phyloP scores from a whole-genome alignment of 2,888 invertebrate genomes.

The Ecdyonurus torrentis region DNA sequence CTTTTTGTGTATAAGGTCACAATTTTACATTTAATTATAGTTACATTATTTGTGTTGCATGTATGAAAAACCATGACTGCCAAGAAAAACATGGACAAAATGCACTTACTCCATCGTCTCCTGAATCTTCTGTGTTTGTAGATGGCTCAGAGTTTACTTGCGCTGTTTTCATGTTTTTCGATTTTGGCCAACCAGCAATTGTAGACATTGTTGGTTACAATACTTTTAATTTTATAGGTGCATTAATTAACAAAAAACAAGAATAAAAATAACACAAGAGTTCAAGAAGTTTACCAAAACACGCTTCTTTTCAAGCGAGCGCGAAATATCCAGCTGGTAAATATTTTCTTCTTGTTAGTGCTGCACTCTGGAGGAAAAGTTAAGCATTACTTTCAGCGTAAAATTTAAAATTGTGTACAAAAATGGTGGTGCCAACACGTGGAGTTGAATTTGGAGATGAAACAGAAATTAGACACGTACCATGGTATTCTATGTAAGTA shows the following conservation, averaged over 20 bases:
- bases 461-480: background rate
- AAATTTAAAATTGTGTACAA: background rate
- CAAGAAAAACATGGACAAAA: no score
- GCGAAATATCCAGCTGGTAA: background rate
- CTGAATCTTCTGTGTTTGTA: conserved; percentile 34
- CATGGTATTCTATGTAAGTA: conserved; percentile 11
- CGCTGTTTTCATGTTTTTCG: conserved; percentile 17
- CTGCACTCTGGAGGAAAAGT: background rate
- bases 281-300: no score
- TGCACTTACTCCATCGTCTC: conserved; percentile 33
- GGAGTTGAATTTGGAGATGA: background rate
- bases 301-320: background rate
- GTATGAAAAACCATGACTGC: no score
- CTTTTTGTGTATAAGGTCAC: conserved; percentile 3
- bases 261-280: no score
- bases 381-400: background rate
- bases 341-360: background rate
- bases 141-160: conserved; percentile 21
- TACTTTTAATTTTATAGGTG: no score
- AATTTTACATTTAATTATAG: no score
- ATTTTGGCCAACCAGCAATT: no score
- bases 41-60: no score
- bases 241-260: no score
- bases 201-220: no score
- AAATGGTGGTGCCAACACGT: background rate